Evolutionary conservation across 1,140 invertebrate species (phyloP).

Genomic region (Drosophila sturtevanti): DNA sequence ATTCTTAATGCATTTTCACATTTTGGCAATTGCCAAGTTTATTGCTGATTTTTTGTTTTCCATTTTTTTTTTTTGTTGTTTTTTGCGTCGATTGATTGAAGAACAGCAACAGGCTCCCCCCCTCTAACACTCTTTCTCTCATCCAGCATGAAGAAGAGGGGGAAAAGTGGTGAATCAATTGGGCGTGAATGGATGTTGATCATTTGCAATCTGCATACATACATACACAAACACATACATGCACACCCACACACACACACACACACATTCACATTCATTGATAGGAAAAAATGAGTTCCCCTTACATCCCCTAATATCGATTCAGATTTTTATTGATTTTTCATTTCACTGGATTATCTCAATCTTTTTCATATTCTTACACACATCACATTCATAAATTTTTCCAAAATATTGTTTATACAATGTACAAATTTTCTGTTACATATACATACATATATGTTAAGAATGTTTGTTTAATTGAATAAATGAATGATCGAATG

Average conservation of each 20-base stretch:
- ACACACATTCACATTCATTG: no score
- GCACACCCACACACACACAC: no score
- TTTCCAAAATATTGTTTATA: conserved; percentile 8
- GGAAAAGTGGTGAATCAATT: neutral
- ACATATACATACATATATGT: no score
- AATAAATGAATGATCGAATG: conserved; percentile 41
- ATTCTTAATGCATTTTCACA: conserved; percentile 69
- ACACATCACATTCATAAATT: neutral
- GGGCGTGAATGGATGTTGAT: conserved; percentile 2
- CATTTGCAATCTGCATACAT: no score
- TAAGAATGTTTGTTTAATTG: conserved; percentile 18
- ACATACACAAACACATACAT: no score
- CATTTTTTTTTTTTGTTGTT: conserved; percentile 39
- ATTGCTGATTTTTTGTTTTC: conserved; percentile 34
- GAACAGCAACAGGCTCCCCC: neutral
- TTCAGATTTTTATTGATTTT: conserved; percentile 24
- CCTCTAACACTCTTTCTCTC: no score
- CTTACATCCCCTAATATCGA: neutral
- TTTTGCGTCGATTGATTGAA: conserved; percentile 59
- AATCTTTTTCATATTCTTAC: neutral
- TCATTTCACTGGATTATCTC: conserved; percentile 39
- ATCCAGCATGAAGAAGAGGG: neutral
- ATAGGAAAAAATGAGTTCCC: no score
- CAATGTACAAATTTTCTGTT: neutral
- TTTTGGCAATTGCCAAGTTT: conserved; percentile 25